Base-by-base conservation (phyloP, 2,797 vertebrate genomes). In the Dendrocincla tyrannina region DNA sequence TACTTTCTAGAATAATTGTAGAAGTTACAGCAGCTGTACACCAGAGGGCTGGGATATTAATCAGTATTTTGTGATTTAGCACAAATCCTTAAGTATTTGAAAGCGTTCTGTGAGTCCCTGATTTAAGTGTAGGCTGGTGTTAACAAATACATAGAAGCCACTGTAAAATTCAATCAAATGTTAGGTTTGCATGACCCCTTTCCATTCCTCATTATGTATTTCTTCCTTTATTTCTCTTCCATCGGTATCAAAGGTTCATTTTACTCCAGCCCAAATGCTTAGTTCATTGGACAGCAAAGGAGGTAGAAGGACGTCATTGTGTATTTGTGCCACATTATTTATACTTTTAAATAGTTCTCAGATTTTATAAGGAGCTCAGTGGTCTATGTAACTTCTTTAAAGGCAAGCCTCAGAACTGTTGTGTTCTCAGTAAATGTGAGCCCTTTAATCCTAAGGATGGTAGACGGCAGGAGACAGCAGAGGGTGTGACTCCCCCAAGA, bases 391-490 rank as follows among this genome's bases (percentile, higher is more conserved):
- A 50, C 28, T 63, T 66, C n/a, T 73, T 77, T 53, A 74, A 67
- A 88, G 77, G 49, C 28, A 55, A 82, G 14, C 18, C 25, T 87
- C 44, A 76, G 67, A 70, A 56, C 72, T 74, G 41, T 74, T 46
- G 70, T 56, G 9, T 27, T 89, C 30, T 63, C 17, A 5, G 7
- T 79, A 77, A 64, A 75, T 28, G 16, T 37, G 53, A 89, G 27
- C 33, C 50, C 78, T 91, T 85, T 89, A 68, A 64, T 89, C 9
- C 0, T 8, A 3, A 66, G 82, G 44, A 67, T 1, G 0, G 14
- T 69, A 87, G 59, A 91, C 66, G 23, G 67, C 78, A 67, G 81
- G 85, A 88, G 87, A 67, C 30, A 91, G 58, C 89, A 94, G 91
- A 85, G 0, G 15, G 41, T 85, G 1, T 73, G 63, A 85, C 64